Base-by-base conservation (phyloP, 2,113 vertebrate species). In the Pitta sordida region DNA sequence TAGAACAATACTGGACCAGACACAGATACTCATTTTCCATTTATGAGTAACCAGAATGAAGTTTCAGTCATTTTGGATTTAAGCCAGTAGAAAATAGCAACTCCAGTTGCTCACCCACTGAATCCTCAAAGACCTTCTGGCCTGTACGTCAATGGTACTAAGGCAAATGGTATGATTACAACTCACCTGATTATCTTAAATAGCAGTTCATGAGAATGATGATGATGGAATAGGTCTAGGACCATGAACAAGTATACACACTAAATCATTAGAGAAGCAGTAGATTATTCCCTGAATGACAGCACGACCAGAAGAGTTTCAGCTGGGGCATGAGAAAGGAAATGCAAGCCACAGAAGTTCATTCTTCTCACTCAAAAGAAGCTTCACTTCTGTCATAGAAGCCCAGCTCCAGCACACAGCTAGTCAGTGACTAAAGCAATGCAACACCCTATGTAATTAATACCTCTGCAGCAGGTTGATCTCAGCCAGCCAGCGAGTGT, bases 1-100 rank as follows among this genome's bases (percentile, higher is more conserved):
- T 51, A 63, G 71, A 94, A 92, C 82, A 95, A 87, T 5, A 83
- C 32, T 10, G 20, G 70, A 53, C 34, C 63, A 85, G 74, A 56
- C n/a, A 69, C 0, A 0, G 70, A 83, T 19, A 63, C 34, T 85
- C 3, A 41, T 85, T 92, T 85, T 90, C 82, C 70, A 64, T 80
- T 89, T 73, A 76, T 82, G 67, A 96, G 52, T 37, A 93, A 91
- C 23, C 58, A 80, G 59, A 91, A 90, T 44, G 84, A 91, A 83
- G 67, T 63, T 92, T 88, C 48, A 88, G 69, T 64, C 39, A 86
- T 77, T 87, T 79, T 67, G 84, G 55, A 91, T 37, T 87, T 62
- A 65, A 74, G 67, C 48, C 89, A 92, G 51, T 21, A 94, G 75
- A 88, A 93, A 92, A 88, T 15, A 92, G 77, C 10, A 55, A 56